These are phyloP conservation scores for Sesia bembeciformis DNA, from an alignment of 2,888 invertebrate genomes.

Conservation along the genomic window DNA sequence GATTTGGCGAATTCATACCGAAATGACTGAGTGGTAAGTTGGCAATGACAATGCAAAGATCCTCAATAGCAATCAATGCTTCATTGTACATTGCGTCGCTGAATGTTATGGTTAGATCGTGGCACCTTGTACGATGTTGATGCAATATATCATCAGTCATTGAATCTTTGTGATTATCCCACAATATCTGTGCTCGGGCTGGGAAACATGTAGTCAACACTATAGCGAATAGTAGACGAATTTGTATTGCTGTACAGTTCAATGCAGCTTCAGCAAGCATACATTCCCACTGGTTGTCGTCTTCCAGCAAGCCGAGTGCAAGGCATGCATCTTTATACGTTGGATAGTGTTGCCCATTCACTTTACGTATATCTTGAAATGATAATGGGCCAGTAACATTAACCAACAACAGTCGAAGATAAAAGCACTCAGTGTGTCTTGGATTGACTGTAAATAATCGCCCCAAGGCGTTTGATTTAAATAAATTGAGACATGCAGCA, in stretches of 20 bases:
- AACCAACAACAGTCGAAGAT: constrained; percentile 17
- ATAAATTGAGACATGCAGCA: constrained; percentile 1
- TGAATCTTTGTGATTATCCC: too few relatives aligned
- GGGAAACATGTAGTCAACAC: constrained; percentile 9
- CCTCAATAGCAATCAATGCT: constrained; percentile 21
- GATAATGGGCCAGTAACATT: constrained; percentile 13
- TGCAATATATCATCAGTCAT: too few relatives aligned
- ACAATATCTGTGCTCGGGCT: too few relatives aligned
- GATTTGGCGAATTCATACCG: too few relatives aligned
- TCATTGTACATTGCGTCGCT: too few relatives aligned
- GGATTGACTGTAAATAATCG: constrained; percentile 17
- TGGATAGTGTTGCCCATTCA: constrained; percentile 12
- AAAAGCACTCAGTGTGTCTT: constrained; percentile 15
- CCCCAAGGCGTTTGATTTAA: neutral
- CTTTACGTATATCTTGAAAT: constrained; percentile 10
- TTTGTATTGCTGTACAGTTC: constrained; percentile 17
- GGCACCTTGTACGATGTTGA: too few relatives aligned
- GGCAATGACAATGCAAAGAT: constrained; percentile 17
- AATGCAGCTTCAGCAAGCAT: constrained; percentile 9
- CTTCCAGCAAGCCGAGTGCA: constrained; percentile 15
- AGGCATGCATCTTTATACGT: constrained; percentile 14
- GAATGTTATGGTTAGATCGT: too few relatives aligned
- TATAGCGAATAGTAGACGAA: constrained; percentile 21
- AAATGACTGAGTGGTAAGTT: constrained; percentile 11
- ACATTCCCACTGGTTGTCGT: constrained; percentile 13